Percentiles rank a stretch among this genome's conserved stretches.
Conservation (phyloP, 1,140 invertebrate species). For the Drosophila busckii region DNA sequence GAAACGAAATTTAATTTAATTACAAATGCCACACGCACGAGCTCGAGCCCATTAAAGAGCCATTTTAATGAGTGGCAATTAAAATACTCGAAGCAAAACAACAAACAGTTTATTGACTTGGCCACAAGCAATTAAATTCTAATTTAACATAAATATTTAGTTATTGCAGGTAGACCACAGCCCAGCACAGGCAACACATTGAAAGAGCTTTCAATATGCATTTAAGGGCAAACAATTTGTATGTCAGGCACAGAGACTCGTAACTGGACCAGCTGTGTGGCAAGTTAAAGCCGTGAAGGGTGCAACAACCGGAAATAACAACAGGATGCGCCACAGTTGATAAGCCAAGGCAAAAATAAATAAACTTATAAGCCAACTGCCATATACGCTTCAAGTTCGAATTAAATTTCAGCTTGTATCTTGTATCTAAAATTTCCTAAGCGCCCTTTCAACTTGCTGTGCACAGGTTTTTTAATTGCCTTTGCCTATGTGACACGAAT, state of each 20-base stretch:
- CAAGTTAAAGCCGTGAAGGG: constrained; percentile 13
- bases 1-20: constrained; percentile 10
- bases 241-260: constrained; percentile 14
- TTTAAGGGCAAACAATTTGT: constrained; percentile 5
- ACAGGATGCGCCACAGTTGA: constrained; percentile 54
- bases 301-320: constrained; percentile 42
- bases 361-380: constrained; percentile 8
- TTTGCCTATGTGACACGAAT: constrained; percentile 70
- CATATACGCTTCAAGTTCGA: no score
- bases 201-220: no score
- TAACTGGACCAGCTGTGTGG: constrained; percentile 51
- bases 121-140: constrained; percentile 35
- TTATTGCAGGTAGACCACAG: background rate
- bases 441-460: no score
- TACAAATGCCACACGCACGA: no score
- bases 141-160: constrained; percentile 15
- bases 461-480: constrained; percentile 47
- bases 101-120: constrained; percentile 22
- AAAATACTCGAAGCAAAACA: constrained; percentile 27
- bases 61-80: constrained; percentile 13
- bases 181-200: constrained; percentile 1
- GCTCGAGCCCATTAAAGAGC: no score
- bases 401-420: no score
- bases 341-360: constrained; percentile 34
- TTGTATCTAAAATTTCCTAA: no score